Conservation (phyloP, 2,888 invertebrate genomes). For the Drosophila nr. perissopoda region DNA sequence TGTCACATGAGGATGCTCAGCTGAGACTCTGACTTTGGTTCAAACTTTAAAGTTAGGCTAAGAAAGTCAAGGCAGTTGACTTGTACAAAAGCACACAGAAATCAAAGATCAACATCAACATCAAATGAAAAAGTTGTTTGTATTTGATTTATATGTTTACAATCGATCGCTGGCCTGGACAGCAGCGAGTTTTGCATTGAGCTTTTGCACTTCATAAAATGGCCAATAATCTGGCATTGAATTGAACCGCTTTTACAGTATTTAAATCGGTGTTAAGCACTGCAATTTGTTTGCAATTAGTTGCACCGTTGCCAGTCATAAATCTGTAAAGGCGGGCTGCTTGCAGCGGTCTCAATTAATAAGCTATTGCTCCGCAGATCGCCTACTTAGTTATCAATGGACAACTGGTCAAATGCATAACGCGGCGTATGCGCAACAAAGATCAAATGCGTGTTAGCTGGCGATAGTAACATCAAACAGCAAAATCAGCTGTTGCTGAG, state of each 20-base stretch:
- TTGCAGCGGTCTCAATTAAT: conserved; percentile 45
- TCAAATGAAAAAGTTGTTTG: conserved; percentile 65
- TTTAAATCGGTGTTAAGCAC: conserved; percentile 44
- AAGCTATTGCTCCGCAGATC: conserved; percentile 52
- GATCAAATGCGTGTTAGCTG: conserved; percentile 32
- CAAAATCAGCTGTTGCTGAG: conserved; percentile 37
- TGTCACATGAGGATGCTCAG: conserved; percentile 31
- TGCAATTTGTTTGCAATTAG: conserved; percentile 71
- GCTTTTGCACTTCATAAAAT: conserved; percentile 40
- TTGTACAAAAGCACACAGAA: conserved; percentile 36
- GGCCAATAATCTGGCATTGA: conserved; percentile 62
- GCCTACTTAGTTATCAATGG: conserved; percentile 55
- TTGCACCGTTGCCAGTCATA: conserved; percentile 42
- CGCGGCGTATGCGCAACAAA: conserved; percentile 31
- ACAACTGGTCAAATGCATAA: conserved; percentile 2
- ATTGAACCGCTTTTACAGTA: conserved; percentile 27
- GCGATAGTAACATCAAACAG: conserved; percentile 13
- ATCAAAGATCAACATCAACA: conserved; percentile 24
- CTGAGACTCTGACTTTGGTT: background rate
- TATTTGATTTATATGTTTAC: conserved; percentile 65
- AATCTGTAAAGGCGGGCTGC: conserved; percentile 58
- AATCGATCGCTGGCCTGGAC: conserved; percentile 39
- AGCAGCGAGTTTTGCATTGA: conserved; percentile 56
- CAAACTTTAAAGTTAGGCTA: conserved; percentile 23
- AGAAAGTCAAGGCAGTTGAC: conserved; percentile 73